These are phyloP conservation scores for Acromyrmex echinatior DNA, from an alignment of 1,140 invertebrate genomes.

Conservation along the genomic window DNA sequence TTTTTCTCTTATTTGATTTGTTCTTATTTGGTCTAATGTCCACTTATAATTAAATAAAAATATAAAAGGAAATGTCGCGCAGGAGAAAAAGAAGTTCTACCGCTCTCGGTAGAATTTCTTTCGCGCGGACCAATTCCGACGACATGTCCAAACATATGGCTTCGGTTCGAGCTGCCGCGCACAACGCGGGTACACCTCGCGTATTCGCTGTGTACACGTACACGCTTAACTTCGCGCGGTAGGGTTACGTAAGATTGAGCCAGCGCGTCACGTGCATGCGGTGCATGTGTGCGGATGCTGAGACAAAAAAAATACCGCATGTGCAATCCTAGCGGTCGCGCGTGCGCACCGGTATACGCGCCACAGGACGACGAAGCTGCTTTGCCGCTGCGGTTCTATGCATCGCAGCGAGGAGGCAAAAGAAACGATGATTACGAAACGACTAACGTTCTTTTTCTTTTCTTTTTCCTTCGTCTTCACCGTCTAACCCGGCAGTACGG, in stretches of 20 bases:
- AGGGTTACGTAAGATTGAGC: slow-evolving; percentile 75
- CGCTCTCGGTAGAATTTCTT: background rate
- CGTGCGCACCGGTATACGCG: slow-evolving; percentile 72
- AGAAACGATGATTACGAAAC: slow-evolving; percentile 79
- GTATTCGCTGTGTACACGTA: slow-evolving; percentile 40
- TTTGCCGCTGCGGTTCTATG: slow-evolving; percentile 59
- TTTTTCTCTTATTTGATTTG: too few relatives aligned
- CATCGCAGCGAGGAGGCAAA: slow-evolving; percentile 67
- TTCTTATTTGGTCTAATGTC: too few relatives aligned
- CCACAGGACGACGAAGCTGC: slow-evolving; percentile 65
- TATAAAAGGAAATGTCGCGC: background rate
- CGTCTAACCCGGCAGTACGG: slow-evolving; percentile 42
- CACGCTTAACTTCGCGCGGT: slow-evolving; percentile 50
- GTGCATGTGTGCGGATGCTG: slow-evolving; percentile 72
- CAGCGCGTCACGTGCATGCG: slow-evolving; percentile 74
- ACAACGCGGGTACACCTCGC: slow-evolving; percentile 53
- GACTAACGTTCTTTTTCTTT: slow-evolving; percentile 58
- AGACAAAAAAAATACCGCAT: slow-evolving; percentile 76
- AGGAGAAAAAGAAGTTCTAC: background rate
- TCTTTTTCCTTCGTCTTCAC: slow-evolving; percentile 39
- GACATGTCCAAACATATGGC: slow-evolving; percentile 16
- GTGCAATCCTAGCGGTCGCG: slow-evolving; percentile 74
- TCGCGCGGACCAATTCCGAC: background rate
- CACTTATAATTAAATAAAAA: background rate
- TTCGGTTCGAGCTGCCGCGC: slow-evolving; percentile 9